Conservation (phyloP, 1,140 invertebrate species). For the Drosophila kikkawai region DNA sequence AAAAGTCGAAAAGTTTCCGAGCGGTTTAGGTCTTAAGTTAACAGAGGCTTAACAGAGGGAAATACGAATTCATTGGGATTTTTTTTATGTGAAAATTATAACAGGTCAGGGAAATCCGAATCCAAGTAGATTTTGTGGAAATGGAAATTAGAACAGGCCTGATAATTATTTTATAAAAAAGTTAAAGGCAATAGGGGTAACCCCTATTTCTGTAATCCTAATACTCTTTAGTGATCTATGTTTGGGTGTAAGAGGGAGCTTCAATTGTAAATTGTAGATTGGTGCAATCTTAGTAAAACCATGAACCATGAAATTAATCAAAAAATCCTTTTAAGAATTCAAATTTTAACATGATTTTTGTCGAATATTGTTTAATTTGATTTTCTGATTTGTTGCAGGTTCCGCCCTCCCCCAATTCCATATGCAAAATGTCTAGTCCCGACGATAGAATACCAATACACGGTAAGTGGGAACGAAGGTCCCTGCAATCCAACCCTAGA, state of each 20-base stretch:
- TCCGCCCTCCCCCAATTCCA: conserved; percentile 59
- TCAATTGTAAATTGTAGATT: not conserved
- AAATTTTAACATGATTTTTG: conserved; percentile 29
- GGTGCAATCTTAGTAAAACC: not conserved
- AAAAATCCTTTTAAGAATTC: conserved; percentile 21
- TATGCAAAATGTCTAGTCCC: conserved; percentile 84
- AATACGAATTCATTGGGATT: too few species aligned
- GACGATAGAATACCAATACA: conserved; percentile 83
- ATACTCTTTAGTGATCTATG: not conserved
- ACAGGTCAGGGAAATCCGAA: too few species aligned
- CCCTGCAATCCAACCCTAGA: conserved; percentile 20
- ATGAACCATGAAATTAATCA: conserved; percentile 6
- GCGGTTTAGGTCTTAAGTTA: too few species aligned
- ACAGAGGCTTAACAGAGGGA: too few species aligned
- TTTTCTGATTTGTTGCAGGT: conserved; percentile 58
- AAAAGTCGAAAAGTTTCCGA: too few species aligned
- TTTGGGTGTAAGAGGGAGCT: not conserved
- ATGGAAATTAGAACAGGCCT: too few species aligned
- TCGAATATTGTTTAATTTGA: conserved; percentile 50
- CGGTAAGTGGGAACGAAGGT: conserved; percentile 72
- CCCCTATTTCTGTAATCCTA: not conserved
- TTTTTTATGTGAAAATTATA: too few species aligned
- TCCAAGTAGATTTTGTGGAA: too few species aligned
- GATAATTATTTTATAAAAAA: not conserved
- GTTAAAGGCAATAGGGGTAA: not conserved